phyloP scores from a whole-genome alignment of 1,140 invertebrate genomes.

The Limonius californicus region DNA sequence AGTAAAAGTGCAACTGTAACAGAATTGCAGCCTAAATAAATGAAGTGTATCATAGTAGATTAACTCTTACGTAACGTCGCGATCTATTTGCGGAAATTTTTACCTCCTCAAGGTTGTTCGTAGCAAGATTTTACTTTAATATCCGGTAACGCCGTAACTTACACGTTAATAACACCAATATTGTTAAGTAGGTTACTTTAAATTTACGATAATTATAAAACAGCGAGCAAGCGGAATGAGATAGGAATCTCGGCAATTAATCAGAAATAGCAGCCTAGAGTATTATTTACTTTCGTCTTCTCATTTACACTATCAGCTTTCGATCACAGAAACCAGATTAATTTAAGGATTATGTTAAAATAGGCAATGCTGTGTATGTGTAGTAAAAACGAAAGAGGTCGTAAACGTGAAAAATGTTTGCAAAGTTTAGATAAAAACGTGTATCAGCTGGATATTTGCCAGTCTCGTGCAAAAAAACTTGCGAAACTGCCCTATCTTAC shows the following conservation, averaged over 20 bases:
- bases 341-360: no score
- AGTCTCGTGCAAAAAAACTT: constrained; percentile 16
- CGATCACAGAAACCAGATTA: no score
- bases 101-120: not conserved
- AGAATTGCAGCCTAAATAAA: not conserved
- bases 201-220: not conserved
- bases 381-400: no score
- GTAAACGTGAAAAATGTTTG: not conserved
- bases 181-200: not conserved
- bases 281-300: not conserved
- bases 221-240: not conserved
- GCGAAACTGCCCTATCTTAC: constrained; percentile 32
- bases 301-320: no score
- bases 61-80: not conserved
- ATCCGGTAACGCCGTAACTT: not conserved
- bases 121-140: not conserved
- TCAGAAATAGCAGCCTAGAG: not conserved
- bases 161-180: not conserved
- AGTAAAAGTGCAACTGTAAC: not conserved
- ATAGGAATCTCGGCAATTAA: not conserved
- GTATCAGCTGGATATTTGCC: not conserved
- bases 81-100: constrained; percentile 1
- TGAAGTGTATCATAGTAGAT: not conserved
- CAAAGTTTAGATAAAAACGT: not conserved
- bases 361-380: no score